Percentiles rank a stretch among this genome's conserved stretches.
Conservation (phyloP, 92 coral and sea anemone species). For the Phenganax marumi region DNA sequence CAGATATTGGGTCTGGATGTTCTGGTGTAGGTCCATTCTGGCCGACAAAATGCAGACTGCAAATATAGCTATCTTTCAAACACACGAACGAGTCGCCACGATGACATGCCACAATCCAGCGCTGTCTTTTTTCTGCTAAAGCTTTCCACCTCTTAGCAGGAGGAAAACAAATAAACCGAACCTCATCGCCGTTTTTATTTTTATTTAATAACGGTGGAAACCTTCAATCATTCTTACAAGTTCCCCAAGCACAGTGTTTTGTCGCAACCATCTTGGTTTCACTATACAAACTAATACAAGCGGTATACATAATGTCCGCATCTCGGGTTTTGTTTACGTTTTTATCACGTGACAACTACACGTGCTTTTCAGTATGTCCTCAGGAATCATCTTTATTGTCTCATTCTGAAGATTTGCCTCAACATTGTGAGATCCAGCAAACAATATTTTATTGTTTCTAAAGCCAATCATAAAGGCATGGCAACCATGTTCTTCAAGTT, state of each 20-base stretch:
- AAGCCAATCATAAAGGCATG: no score
- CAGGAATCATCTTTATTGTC: no score
- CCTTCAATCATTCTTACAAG: conserved; percentile 29
- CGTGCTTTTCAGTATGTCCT: no score
- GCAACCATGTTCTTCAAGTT: no score
- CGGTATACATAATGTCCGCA: background rate
- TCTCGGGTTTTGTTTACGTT: conserved; percentile 17
- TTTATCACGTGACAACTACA: conserved; percentile 12
- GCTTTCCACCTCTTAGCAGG: conserved; percentile 17
- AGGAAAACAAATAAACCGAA: conserved; percentile 24
- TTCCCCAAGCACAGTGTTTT: conserved; percentile 22
- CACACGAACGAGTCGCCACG: conserved; percentile 7
- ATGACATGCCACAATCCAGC: conserved; percentile 22
- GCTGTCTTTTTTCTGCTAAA: conserved; percentile 14
- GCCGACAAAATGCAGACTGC: conserved; percentile 19
- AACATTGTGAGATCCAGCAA: no score
- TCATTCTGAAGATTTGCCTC: no score
- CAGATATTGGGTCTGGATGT: no score
- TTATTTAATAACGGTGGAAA: conserved; percentile 17
- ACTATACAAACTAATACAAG: background rate
- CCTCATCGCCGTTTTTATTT: conserved; percentile 7
- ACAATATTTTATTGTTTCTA: no score
- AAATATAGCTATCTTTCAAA: conserved; percentile 13
- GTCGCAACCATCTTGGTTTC: conserved; percentile 14
- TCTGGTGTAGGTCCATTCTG: conserved; percentile 17